Conservation (phyloP, 2,113 vertebrate species). For the Phaethornis superciliosus region DNA sequence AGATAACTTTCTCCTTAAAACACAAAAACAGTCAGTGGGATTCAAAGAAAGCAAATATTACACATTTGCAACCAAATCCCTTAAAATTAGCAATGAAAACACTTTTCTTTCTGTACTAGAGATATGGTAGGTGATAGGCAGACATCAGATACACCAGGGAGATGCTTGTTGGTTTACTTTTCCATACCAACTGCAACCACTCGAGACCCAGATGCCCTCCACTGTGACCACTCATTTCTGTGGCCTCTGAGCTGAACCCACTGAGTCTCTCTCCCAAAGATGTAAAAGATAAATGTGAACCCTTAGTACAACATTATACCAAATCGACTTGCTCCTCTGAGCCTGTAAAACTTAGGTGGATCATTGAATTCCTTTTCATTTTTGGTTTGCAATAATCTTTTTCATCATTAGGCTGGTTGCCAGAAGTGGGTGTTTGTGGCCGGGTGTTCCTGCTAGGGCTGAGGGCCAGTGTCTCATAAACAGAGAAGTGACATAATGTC, state of each 20-base stretch:
- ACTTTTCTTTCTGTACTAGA: background rate
- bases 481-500: conserved; percentile 46
- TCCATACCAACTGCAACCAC: background rate
- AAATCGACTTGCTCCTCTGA: background rate
- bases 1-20: background rate
- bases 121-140: background rate
- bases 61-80: background rate
- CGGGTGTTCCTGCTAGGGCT: conserved; percentile 27
- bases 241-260: background rate
- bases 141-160: background rate
- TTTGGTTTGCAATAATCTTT: conserved; percentile 43
- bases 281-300: conserved; percentile 47
- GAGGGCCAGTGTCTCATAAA: conserved; percentile 55
- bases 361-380: conserved; percentile 37
- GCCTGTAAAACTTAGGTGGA: conserved; percentile 19
- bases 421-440: conserved; percentile 56
- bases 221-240: background rate
- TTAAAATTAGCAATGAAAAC: background rate
- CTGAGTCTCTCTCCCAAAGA: background rate
- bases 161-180: background rate
- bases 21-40: background rate
- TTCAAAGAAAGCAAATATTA: background rate
- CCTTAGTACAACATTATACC: background rate
- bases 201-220: background rate
- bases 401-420: conserved; percentile 47